A percentile compares a stretch with the other conserved stretches of the same genome.
phyloP scores from a whole-genome alignment of 2,113 vertebrate genomes.

The Misgurnus mizolepis region DNA sequence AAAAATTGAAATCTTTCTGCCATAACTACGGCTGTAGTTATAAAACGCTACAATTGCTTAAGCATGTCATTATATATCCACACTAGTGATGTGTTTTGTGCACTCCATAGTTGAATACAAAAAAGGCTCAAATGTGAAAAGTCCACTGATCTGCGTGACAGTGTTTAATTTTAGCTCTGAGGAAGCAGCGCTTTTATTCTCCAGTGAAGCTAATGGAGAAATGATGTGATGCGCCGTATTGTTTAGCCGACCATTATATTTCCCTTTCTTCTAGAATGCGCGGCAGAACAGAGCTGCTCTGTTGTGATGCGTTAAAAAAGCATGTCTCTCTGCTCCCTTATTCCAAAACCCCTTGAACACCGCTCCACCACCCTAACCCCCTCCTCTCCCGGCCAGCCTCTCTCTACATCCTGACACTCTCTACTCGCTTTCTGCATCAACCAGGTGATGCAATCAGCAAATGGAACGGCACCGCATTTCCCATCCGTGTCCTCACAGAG shows the following conservation, averaged over 20 bases:
- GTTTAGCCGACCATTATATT: slow-evolving; percentile 4
- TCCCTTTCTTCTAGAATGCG: background rate
- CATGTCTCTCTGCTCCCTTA: slow-evolving; percentile 2
- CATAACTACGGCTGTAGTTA: too few relatives aligned
- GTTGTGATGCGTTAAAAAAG: slow-evolving; percentile 26
- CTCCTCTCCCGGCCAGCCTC: slow-evolving; percentile 4
- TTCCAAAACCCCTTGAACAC: slow-evolving; percentile 23
- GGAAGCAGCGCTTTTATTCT: slow-evolving; percentile 2
- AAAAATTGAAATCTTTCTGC: too few relatives aligned
- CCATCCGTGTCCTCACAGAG: slow-evolving; percentile 34
- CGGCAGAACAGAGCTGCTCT: background rate
- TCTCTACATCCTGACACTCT: slow-evolving; percentile 23
- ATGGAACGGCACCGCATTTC: slow-evolving; percentile 35
- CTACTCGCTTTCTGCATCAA: slow-evolving; percentile 17
- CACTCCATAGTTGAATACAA: background rate
- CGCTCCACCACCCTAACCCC: slow-evolving; percentile 15
- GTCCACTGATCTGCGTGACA: background rate
- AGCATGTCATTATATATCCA: background rate
- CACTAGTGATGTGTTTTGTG: background rate
- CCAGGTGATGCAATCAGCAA: slow-evolving; percentile 58
- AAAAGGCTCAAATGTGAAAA: slow-evolving; percentile 1
- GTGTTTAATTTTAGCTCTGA: background rate
- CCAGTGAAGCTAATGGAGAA: background rate
- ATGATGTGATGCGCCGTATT: slow-evolving; percentile 19
- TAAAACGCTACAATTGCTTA: background rate